Evolutionary conservation across 2,888 invertebrate genomes (phyloP).

Genomic region (Eilema sororculum): DNA sequence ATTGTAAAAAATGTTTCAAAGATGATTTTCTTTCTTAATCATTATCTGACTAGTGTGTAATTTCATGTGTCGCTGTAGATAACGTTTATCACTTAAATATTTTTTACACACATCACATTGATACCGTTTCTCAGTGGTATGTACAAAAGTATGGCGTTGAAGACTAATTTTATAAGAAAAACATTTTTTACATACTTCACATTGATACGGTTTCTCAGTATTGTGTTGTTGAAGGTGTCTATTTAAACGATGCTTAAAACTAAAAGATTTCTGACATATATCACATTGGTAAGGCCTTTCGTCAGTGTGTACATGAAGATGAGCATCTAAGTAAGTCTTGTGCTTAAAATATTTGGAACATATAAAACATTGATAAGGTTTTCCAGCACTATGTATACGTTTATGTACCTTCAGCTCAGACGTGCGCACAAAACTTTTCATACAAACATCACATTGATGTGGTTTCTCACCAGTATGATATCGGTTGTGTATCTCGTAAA

Average conservation of each 20-base stretch:
- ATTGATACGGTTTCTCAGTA: neutral
- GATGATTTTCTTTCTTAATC: neutral
- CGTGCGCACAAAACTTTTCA: neutral
- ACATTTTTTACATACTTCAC: neutral
- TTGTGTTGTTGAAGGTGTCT: neutral
- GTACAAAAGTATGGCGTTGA: neutral
- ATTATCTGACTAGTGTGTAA: neutral
- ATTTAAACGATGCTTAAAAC: neutral
- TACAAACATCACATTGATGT: neutral
- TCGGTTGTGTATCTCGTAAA: neutral
- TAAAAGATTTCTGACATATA: neutral
- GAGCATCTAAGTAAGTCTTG: neutral
- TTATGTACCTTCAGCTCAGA: neutral
- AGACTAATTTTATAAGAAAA: neutral
- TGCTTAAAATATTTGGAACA: neutral
- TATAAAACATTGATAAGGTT: neutral
- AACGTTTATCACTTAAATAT: neutral
- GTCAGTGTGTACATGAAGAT: neutral
- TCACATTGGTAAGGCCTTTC: neutral
- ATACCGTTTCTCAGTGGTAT: neutral
- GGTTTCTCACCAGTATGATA: constrained; percentile 8
- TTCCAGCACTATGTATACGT: neutral
- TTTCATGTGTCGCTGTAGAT: neutral
- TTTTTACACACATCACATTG: neutral
- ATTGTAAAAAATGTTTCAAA: too few relatives aligned